phyloP scores from a whole-genome alignment of 2,888 invertebrate species.

The Geotrupes spiniger region DNA sequence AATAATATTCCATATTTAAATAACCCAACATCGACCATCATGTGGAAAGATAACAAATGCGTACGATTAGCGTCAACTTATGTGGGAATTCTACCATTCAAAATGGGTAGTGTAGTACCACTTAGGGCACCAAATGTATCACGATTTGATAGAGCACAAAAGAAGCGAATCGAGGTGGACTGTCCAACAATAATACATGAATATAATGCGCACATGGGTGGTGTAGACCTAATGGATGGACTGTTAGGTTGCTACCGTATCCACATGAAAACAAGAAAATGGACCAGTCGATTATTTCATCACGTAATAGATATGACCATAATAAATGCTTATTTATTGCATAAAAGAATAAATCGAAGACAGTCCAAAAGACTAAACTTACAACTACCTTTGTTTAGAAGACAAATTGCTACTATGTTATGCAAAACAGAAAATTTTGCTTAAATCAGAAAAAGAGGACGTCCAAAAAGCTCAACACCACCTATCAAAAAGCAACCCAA shows the following conservation, averaged over 20 bases:
- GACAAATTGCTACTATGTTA: no score
- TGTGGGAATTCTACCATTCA: no score
- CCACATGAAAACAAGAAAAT: conserved; percentile 15
- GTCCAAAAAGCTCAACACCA: no score
- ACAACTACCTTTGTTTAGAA: no score
- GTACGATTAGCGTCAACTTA: conserved; percentile 33
- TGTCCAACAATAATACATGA: conserved; percentile 9
- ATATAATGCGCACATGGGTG: conserved; percentile 18
- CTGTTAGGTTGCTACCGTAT: conserved; percentile 11
- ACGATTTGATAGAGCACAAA: conserved; percentile 24
- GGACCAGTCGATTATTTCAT: conserved; percentile 27
- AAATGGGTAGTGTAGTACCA: conserved; percentile 15
- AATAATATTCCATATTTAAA: conserved; percentile 26
- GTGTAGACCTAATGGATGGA: conserved; percentile 11
- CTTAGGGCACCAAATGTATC: conserved; percentile 14
- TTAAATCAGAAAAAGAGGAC: no score
- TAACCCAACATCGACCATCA: conserved; percentile 26
- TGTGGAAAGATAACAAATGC: conserved; percentile 30
- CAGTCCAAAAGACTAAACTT: no score
- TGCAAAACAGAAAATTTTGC: no score
- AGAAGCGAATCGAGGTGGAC: conserved; percentile 7
- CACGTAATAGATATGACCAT: conserved; percentile 24
- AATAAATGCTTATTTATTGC: conserved; percentile 25
- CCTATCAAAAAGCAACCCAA: no score
- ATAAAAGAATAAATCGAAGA: conserved; percentile 5